These are phyloP conservation scores for Hippocampus comes DNA, from an alignment of 2,113 vertebrate species.

Conservation along the genomic window DNA sequence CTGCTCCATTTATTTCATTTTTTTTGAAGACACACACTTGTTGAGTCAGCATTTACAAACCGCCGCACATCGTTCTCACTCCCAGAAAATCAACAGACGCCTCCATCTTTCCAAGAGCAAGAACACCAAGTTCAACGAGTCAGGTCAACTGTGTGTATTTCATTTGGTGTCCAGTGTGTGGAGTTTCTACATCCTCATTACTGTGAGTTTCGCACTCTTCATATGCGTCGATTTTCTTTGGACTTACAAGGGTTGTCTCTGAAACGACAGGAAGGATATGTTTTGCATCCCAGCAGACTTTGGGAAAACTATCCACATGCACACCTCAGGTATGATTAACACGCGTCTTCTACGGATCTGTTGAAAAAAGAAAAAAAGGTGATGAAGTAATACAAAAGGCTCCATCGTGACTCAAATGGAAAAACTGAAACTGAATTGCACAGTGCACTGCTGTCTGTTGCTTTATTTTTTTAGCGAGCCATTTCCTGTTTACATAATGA, in stretches of 20 bases:
- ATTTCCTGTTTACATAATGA: no score
- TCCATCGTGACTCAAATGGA: no score
- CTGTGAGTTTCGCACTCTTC: constrained; percentile 71
- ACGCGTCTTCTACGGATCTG: background rate
- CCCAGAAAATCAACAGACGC: constrained; percentile 92
- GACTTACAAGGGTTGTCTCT: background rate
- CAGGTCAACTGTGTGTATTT: constrained; percentile 92
- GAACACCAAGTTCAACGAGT: constrained; percentile 97
- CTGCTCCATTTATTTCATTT: background rate
- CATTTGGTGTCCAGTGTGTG: constrained; percentile 88
- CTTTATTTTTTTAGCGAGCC: no score
- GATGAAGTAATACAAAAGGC: no score
- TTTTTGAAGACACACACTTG: constrained; percentile 9
- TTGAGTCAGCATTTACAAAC: background rate
- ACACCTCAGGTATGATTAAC: constrained; percentile 83
- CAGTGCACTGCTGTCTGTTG: no score
- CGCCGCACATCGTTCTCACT: background rate
- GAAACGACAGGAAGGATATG: constrained; percentile 83
- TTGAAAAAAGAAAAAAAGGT: background rate
- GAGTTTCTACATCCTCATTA: constrained; percentile 86
- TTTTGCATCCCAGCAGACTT: constrained; percentile 88
- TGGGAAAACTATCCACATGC: constrained; percentile 96
- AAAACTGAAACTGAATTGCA: no score
- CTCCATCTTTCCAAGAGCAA: constrained; percentile 98
- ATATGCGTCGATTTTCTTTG: background rate